Conservation (phyloP, 1,140 invertebrate genomes). For the Planococcus citri region DNA sequence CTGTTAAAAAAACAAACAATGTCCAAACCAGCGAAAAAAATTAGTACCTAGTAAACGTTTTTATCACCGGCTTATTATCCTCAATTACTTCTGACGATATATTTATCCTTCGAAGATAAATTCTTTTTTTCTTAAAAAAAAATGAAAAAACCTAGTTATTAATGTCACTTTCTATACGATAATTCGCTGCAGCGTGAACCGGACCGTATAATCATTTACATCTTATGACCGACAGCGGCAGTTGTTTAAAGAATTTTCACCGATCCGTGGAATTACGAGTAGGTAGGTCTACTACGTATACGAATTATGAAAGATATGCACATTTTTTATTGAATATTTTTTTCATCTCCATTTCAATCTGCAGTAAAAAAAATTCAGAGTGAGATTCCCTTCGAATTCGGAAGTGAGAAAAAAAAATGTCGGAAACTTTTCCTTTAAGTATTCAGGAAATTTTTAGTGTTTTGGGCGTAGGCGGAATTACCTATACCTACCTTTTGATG, state of each 20-base stretch:
- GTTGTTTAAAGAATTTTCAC: neutral
- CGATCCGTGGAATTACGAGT: conserved; percentile 1
- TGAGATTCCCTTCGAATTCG: too few species aligned
- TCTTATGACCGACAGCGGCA: neutral
- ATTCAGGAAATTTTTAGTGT: too few species aligned
- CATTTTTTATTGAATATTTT: neutral
- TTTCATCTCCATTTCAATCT: neutral
- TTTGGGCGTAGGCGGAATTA: too few species aligned
- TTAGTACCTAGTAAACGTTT: too few species aligned
- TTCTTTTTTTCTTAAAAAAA: too few species aligned
- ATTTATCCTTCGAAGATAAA: neutral
- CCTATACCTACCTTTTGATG: too few species aligned
- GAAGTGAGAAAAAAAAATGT: too few species aligned
- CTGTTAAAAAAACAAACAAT: too few species aligned
- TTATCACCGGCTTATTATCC: neutral
- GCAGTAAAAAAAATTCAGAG: neutral
- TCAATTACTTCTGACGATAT: neutral
- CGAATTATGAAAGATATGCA: neutral
- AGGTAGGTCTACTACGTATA: too few species aligned
- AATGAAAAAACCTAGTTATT: neutral
- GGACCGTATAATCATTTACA: conserved; percentile 6
- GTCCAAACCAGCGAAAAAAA: too few species aligned
- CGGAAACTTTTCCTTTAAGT: too few species aligned
- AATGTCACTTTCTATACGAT: conserved; percentile 2
- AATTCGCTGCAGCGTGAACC: neutral